These are phyloP conservation scores for Galemys pyrenaicus DNA, from an alignment of 2,113 vertebrate genomes.

Conservation along the genomic window DNA sequence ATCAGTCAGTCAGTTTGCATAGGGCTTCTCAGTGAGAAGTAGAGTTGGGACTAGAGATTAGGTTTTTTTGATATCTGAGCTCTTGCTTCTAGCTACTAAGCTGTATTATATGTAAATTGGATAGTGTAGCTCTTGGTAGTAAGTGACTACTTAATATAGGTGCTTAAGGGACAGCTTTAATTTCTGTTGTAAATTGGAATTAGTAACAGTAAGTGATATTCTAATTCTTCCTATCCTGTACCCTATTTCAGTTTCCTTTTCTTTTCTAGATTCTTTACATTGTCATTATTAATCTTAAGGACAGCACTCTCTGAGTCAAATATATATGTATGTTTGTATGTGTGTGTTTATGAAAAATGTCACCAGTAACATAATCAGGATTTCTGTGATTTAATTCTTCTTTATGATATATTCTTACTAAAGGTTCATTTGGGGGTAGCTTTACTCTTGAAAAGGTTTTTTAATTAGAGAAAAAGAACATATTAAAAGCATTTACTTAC, in stretches of 20 bases:
- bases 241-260: not conserved
- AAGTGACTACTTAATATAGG: not conserved
- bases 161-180: constrained; percentile 38
- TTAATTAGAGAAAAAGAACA: constrained; percentile 38
- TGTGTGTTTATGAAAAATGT: not conserved
- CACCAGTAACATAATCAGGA: not conserved
- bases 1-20: constrained; percentile 7
- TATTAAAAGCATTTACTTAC: constrained; percentile 41
- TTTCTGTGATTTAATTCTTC: not conserved
- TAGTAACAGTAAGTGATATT: constrained; percentile 15
- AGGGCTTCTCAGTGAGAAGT: not conserved
- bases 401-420: constrained; percentile 13
- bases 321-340: not conserved
- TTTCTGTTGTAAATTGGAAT: constrained; percentile 34
- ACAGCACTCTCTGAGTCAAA: not conserved
- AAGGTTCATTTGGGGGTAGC: constrained; percentile 38
- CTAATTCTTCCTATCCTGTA: not conserved
- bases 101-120: not conserved
- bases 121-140: not conserved
- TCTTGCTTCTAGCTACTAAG: not conserved
- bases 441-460: constrained; percentile 39
- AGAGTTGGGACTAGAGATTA: constrained; percentile 24
- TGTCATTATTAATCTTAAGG: constrained; percentile 30
- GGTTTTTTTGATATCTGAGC: constrained; percentile 2
- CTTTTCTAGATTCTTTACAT: not conserved